Percentiles rank a stretch among this genome's conserved stretches.
phyloP scores from a whole-genome alignment of 1,140 invertebrate species.

The Drosophila erecta region DNA sequence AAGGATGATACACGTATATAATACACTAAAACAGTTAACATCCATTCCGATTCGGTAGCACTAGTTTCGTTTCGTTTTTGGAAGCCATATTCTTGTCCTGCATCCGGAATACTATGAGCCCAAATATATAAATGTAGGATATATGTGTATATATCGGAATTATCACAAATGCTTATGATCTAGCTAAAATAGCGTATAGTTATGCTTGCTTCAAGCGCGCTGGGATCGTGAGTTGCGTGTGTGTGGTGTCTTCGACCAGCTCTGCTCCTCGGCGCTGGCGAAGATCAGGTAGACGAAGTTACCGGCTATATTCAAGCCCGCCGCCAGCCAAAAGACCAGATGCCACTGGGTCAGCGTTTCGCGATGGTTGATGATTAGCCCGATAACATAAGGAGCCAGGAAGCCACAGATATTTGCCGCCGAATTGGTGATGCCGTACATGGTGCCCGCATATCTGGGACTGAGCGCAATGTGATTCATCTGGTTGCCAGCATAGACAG shows the following conservation, averaged over 20 bases:
- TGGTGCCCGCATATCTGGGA: slow-evolving; percentile 92
- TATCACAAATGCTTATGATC: slow-evolving; percentile 56
- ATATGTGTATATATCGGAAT: slow-evolving; percentile 34
- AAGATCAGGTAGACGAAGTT: slow-evolving; percentile 93
- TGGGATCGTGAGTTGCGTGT: slow-evolving; percentile 19
- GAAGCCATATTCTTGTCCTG: slow-evolving; percentile 26
- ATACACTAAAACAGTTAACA: slow-evolving; percentile 40
- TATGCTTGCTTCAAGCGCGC: slow-evolving; percentile 20
- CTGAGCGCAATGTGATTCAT: slow-evolving; percentile 96
- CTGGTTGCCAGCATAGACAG: slow-evolving; percentile 91
- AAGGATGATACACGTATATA: slow-evolving; percentile 24
- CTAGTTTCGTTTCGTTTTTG: slow-evolving; percentile 27
- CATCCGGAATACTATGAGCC: slow-evolving; percentile 8
- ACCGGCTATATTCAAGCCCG: slow-evolving; percentile 90
- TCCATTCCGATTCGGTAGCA: slow-evolving; percentile 36
- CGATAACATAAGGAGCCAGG: slow-evolving; percentile 92
- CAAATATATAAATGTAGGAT: slow-evolving; percentile 6
- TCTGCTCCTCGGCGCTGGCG: slow-evolving; percentile 92
- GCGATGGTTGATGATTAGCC: slow-evolving; percentile 89
- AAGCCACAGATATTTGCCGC: slow-evolving; percentile 94
- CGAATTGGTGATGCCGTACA: slow-evolving; percentile 95
- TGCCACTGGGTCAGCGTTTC: slow-evolving; percentile 94
- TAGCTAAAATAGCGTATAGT: slow-evolving; percentile 32
- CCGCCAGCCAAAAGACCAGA: slow-evolving; percentile 94
- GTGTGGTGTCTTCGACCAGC: slow-evolving; percentile 86